Conservation (phyloP, 2,888 invertebrate species). For the Rhagonycha lutea region DNA sequence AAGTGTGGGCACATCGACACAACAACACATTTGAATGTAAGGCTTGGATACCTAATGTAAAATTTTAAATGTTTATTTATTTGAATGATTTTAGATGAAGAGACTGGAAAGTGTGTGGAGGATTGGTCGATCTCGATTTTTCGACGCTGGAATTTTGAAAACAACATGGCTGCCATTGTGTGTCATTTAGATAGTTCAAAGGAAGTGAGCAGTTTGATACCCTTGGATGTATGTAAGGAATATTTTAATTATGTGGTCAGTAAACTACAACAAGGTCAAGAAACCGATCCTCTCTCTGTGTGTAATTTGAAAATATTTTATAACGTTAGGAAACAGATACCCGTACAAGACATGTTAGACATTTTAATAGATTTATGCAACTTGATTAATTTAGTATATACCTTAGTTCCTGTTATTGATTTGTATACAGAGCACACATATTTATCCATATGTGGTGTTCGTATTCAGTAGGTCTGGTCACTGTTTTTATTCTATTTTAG, state of each 20-base stretch:
- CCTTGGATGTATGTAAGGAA: conserved; percentile 58
- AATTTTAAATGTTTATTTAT: conserved; percentile 2
- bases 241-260: conserved; percentile 59
- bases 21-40: conserved; percentile 87
- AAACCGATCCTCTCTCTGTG: conserved; percentile 61
- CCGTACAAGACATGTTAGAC: conserved; percentile 53
- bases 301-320: conserved; percentile 79
- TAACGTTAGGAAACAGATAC: conserved; percentile 64
- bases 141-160: conserved; percentile 87
- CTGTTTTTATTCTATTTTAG: not conserved
- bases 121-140: conserved; percentile 79
- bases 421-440: conserved; percentile 82
- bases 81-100: conserved; percentile 71
- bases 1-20: conserved; percentile 88
- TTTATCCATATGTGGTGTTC: conserved; percentile 80
- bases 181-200: conserved; percentile 69
- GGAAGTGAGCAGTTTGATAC: conserved; percentile 54
- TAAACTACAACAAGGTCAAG: conserved; percentile 60
- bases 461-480: conserved; percentile 62
- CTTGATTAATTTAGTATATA: conserved; percentile 67
- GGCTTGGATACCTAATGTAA: not conserved
- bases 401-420: conserved; percentile 77
- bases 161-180: conserved; percentile 83
- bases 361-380: conserved; percentile 58
- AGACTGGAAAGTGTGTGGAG: conserved; percentile 84